phyloP scores from a whole-genome alignment of 2,888 invertebrate genomes.

The Phanerotoma sp. region DNA sequence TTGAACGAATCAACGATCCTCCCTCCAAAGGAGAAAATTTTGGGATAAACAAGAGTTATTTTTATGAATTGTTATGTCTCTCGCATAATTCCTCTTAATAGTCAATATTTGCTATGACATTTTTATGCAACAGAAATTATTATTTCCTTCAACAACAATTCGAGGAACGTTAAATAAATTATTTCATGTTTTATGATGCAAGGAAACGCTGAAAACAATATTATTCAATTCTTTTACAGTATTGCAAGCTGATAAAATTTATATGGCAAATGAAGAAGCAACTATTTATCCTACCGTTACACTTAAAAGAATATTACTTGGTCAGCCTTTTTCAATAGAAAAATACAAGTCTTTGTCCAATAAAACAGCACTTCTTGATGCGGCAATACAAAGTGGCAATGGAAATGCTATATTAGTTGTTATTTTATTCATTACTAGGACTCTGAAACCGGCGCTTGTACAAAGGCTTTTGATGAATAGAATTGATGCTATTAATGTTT shows the following conservation, averaged over 20 bases:
- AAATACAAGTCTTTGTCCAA: constrained; percentile 61
- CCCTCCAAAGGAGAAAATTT: no score
- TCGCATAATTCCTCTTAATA: no score
- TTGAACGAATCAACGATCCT: no score
- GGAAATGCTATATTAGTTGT: constrained; percentile 76
- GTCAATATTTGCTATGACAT: no score
- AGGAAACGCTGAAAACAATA: no score
- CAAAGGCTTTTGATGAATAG: constrained; percentile 70
- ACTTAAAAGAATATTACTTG: constrained; percentile 60
- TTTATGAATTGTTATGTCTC: no score
- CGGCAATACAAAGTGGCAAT: constrained; percentile 70
- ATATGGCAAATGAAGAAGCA: constrained; percentile 45
- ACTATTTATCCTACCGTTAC: constrained; percentile 57
- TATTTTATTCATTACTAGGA: constrained; percentile 72
- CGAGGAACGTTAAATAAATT: no score
- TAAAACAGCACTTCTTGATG: constrained; percentile 72
- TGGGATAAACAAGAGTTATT: no score
- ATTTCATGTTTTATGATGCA: no score
- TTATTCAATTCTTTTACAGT: constrained; percentile 50
- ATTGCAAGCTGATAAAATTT: constrained; percentile 56
- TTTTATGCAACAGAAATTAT: no score
- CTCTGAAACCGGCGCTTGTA: constrained; percentile 71
- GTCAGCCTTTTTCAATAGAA: constrained; percentile 60
- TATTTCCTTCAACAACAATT: no score
- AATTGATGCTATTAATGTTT: constrained; percentile 72